Base-by-base conservation (phyloP, 2,888 invertebrate species). In the Euphydryas editha region DNA sequence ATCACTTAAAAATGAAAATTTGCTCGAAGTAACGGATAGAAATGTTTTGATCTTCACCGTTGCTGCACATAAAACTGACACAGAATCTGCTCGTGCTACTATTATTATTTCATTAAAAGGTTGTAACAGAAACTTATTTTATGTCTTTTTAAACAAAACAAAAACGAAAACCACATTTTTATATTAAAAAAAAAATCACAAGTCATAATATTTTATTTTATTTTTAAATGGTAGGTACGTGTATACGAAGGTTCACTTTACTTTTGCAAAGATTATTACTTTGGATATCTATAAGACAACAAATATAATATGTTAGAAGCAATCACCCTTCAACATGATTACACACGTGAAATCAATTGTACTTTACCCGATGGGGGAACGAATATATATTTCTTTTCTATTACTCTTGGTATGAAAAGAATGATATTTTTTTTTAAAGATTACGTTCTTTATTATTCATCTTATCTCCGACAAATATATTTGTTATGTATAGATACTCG, bases 361-460 rank as follows among this genome's bases (percentile, higher is more conserved):
- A 62, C 64, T 8, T 58, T 80, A n/a, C 58, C 30, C 13, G 80
- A 80, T 77, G 79, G 80, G 81, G 30, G 36, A 44, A 18, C 54
- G 2, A 17, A 54, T 51, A n/a, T n/a, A 8, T n/a, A n/a, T 1
- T 10, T 2, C 10, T 15, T 21, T n/a, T 17, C 49, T 8, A 55
- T 62, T 58, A 15, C 55, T 24, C 18, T 42, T 57, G 55, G 18
- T 36, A 7, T 30, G 58, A n/a, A 62, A 17, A 57, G 47, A 70
- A 67, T 39, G 71, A 62, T 54, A n/a, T 73, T 75, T 70, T 73
- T 63, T 70, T 63, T 77, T 80, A 76, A 73, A 79, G 80, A 81
- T 71, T 70, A 76, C 67, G 64, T 59, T 54, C 69, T 76, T 30
- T 75, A 76, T 68, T 79, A n/a, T 81, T 70, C 74, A 77, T 72